Evolutionary conservation across 2,888 invertebrate species (phyloP), one percentile per base, ranked within the genome.

Genomic region (Cephus sareptanus): DNA sequence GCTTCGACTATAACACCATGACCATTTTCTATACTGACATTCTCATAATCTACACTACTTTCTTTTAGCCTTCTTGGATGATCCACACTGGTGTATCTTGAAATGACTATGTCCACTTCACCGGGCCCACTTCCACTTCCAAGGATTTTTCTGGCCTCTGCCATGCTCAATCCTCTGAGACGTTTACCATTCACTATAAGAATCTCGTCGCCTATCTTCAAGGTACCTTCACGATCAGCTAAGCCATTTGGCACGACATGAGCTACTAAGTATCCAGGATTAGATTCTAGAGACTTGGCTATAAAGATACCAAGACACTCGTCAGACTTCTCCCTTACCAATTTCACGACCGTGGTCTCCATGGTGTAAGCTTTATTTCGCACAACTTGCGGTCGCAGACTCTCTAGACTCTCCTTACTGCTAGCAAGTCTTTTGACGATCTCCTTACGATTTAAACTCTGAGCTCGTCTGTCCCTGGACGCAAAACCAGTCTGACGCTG

Each of bases 281-380:
- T 89, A 4, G 88, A 89, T 73, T 90, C 90, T 30, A 94, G 92
- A 81, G 94, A 94, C 91, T 95, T 95, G 4, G 95, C 94, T 79
- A 96, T 95, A 86, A 95, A 95, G 88, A 96, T 95, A 11, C 96
- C 96, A 73, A 96, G 90, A 89, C 95, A 95, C 87, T 95, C 95
- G 68, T 93, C 91, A 4, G 94, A 92, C 79, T 92, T 93, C 79
- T 93, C 93, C 84, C 94, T 93, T 6, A 92, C 89, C 81, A 95
- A 93, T 85, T 94, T 93, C 11, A 95, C 94, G 11, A 92, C 89
- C 81, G 91, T 90, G 40, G 91, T 92, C 78, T 91, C 89, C 13
- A 87, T 89, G 0, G 85, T 84, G 78, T 87, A 89, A 0, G 89
- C 79, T 69, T 83, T 87, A 75, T 85, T 89, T 30, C 87, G 85